phyloP scores from a whole-genome alignment of 2,113 vertebrate genomes.

The Marmota monax region DNA sequence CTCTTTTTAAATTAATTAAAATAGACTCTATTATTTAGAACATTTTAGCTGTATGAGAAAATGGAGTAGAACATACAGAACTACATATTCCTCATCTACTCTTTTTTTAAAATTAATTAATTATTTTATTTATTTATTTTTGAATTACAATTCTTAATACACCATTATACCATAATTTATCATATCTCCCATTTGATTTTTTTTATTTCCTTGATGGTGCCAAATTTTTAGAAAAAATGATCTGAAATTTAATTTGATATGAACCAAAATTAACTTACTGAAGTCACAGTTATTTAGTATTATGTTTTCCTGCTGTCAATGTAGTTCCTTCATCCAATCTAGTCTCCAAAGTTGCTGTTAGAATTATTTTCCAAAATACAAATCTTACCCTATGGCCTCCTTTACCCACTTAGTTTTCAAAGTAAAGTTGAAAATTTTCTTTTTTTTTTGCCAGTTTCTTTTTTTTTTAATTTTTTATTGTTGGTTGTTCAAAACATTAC shows the following conservation, averaged over 20 bases:
- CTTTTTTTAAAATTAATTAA: too few relatives aligned
- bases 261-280: not conserved
- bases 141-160: too few relatives aligned
- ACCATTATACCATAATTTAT: too few relatives aligned
- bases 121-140: too few relatives aligned
- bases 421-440: conserved; percentile 19
- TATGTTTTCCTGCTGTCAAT: not conserved
- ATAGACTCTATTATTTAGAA: not conserved
- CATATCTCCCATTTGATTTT: not conserved
- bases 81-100: not conserved
- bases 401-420: not conserved
- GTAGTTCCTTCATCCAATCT: not conserved
- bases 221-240: not conserved
- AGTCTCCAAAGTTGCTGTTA: conserved; percentile 32
- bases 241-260: conserved; percentile 3
- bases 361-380: conserved; percentile 34
- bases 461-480: too few relatives aligned
- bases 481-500: too few relatives aligned
- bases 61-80: not conserved
- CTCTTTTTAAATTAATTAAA: not conserved
- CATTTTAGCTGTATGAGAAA: not conserved
- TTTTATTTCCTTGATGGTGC: not conserved
- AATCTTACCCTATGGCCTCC: not conserved
- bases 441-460: too few relatives aligned
- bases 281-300: not conserved